Evolutionary conservation across 2,888 invertebrate genomes (phyloP).

Genomic region (Euphydryas editha): DNA sequence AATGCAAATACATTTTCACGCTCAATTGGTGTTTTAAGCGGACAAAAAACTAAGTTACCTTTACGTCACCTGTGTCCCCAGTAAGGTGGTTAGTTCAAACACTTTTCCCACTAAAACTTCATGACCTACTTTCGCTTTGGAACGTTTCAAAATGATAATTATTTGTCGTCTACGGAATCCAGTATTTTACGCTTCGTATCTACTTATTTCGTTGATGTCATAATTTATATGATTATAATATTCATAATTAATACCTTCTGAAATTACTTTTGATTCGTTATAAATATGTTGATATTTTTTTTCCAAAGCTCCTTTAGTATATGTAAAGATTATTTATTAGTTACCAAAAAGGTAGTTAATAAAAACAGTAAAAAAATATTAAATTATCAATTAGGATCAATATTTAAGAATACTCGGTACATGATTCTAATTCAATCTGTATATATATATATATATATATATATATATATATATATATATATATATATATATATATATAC

Average conservation of each 20-base stretch:
- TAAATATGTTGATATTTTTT: too few relatives aligned
- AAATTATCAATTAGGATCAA: too few relatives aligned
- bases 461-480: too few relatives aligned
- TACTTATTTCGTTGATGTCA: background rate
- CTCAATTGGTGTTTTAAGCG: background rate
- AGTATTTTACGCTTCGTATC: background rate
- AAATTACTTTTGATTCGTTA: background rate
- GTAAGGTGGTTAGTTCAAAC: background rate
- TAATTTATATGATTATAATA: background rate
- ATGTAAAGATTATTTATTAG: too few relatives aligned
- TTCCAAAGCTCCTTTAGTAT: too few relatives aligned
- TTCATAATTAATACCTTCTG: background rate
- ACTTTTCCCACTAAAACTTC: conserved; percentile 1
- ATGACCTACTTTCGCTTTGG: background rate
- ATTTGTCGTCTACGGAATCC: background rate
- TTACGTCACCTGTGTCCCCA: background rate
- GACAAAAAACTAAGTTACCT: background rate
- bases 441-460: too few relatives aligned
- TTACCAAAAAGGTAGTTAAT: too few relatives aligned
- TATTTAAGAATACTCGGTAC: too few relatives aligned
- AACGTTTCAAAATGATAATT: background rate
- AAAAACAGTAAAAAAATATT: too few relatives aligned
- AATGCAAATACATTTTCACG: background rate
- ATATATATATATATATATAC: too few relatives aligned
- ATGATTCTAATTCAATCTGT: too few relatives aligned